Evolutionary conservation across 2,797 vertebrate genomes (phyloP).

Genomic region (Tinamus major): DNA sequence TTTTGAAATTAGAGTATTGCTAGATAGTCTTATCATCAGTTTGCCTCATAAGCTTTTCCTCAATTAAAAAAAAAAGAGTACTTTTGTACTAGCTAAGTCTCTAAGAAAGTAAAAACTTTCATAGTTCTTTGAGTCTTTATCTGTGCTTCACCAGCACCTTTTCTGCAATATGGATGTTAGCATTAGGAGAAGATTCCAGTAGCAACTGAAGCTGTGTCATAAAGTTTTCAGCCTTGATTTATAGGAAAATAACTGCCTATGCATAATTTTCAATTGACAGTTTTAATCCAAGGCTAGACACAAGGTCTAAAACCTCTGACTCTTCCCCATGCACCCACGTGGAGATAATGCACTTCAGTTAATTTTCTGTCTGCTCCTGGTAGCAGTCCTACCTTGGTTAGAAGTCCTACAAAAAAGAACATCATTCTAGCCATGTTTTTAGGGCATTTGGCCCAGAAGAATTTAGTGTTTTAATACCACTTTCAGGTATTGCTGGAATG

Average conservation of each 20-base stretch:
- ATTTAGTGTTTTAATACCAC: background rate
- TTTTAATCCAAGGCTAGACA: background rate
- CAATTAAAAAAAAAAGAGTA: constrained; percentile 4
- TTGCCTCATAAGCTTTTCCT: constrained; percentile 30
- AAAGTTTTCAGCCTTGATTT: background rate
- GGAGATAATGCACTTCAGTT: background rate
- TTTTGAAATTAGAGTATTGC: background rate
- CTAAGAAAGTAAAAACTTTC: background rate
- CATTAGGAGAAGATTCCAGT: background rate
- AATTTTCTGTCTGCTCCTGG: background rate
- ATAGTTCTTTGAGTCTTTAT: background rate
- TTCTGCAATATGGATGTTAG: background rate
- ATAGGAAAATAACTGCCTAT: background rate
- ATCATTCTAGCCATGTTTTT: background rate
- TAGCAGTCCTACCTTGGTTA: background rate
- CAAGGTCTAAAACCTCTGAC: fast-evolving
- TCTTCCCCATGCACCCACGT: background rate
- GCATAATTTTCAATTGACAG: background rate
- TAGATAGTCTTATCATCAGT: background rate
- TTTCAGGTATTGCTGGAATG: constrained; percentile 28
- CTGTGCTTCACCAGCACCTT: background rate
- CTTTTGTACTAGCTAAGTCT: background rate
- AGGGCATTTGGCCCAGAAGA: background rate
- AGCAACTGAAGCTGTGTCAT: background rate
- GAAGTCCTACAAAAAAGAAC: background rate